A percentile compares a stretch with the other conserved stretches of the same genome.
phyloP scores from a whole-genome alignment of 2,888 invertebrate genomes.

The Drosophila kuntzei region DNA sequence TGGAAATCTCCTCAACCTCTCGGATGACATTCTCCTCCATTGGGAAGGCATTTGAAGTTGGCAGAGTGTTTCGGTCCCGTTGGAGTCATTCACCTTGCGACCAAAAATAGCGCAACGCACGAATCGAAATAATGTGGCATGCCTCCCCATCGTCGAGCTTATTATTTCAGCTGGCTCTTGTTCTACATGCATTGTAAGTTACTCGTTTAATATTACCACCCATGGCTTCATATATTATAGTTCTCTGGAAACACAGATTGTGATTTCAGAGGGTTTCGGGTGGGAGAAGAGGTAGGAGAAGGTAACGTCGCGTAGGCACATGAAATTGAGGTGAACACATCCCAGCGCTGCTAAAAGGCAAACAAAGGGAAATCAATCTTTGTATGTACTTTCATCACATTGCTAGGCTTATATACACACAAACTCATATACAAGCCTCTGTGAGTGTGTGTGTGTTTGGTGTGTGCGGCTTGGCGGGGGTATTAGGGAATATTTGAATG shows the following conservation, averaged over 20 bases:
- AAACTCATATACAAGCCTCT: conserved; percentile 30
- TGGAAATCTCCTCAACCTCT: conserved; percentile 42
- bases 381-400: conserved; percentile 57
- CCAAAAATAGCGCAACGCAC: conserved; percentile 29
- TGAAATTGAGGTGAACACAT: conserved; percentile 63
- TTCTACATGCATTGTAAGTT: conserved; percentile 25
- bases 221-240: conserved; percentile 35
- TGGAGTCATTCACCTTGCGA: conserved; percentile 70
- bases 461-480: conserved; percentile 37
- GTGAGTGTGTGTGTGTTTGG: conserved; percentile 26
- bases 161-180: conserved; percentile 63
- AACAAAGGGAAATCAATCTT: conserved; percentile 80
- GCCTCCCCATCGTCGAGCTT: conserved; percentile 29
- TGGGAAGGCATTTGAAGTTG: conserved; percentile 14
- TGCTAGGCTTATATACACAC: conserved; percentile 32
- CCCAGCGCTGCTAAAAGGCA: conserved; percentile 65
- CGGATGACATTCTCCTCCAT: neutral
- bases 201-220: conserved; percentile 65
- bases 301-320: too few species aligned
- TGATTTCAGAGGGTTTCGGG: neutral
- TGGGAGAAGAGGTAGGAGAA: conserved; percentile 6
- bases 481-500: conserved; percentile 72
- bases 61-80: conserved; percentile 34
- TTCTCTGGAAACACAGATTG: conserved; percentile 1
- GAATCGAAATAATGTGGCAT: conserved; percentile 59